These are phyloP conservation scores for Turritopsis rubra DNA, from an alignment of 30 jellyfish, hydroid and myxozoan genomes.

Conservation along the genomic window DNA sequence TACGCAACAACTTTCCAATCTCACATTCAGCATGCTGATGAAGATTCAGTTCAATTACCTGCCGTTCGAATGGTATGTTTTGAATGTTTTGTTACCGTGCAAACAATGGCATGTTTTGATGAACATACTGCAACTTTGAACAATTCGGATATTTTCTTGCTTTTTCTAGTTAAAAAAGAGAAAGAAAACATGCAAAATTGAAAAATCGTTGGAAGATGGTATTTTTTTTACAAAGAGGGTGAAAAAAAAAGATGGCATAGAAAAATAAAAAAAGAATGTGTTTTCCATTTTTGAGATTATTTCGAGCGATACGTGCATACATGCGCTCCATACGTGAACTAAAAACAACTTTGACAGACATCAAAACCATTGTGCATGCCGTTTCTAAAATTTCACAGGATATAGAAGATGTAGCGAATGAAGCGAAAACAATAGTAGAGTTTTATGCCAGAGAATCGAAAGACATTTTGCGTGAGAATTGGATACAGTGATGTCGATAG, in stretches of 20 bases:
- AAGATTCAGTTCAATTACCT: background rate
- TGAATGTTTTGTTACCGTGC: background rate
- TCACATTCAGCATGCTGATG: background rate
- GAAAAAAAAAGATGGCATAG: background rate
- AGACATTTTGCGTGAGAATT: slow-evolving; percentile 8
- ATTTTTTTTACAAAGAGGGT: no score
- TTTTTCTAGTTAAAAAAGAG: background rate
- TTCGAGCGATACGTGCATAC: slow-evolving; percentile 22
- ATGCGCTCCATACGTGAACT: slow-evolving; percentile 15
- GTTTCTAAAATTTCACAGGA: slow-evolving; percentile 13
- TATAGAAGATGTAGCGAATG: slow-evolving; percentile 24
- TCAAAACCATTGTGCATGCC: slow-evolving; percentile 2
- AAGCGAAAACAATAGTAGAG: slow-evolving; percentile 25
- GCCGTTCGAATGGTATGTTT: background rate
- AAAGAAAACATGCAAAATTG: background rate
- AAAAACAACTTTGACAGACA: background rate
- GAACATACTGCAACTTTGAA: no score
- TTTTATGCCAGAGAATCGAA: slow-evolving; percentile 27
- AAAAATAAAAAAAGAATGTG: slow-evolving; percentile 25
- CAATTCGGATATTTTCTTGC: no score
- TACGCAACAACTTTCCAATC: background rate
- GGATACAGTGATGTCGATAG: background rate
- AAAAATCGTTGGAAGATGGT: no score
- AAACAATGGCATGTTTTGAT: no score
- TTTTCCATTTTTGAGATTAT: slow-evolving; percentile 9